A percentile compares a stretch with the other conserved stretches of the same genome.
Evolutionary conservation across 2,888 invertebrate species (phyloP).

Genomic region (Melieria omissa): DNA sequence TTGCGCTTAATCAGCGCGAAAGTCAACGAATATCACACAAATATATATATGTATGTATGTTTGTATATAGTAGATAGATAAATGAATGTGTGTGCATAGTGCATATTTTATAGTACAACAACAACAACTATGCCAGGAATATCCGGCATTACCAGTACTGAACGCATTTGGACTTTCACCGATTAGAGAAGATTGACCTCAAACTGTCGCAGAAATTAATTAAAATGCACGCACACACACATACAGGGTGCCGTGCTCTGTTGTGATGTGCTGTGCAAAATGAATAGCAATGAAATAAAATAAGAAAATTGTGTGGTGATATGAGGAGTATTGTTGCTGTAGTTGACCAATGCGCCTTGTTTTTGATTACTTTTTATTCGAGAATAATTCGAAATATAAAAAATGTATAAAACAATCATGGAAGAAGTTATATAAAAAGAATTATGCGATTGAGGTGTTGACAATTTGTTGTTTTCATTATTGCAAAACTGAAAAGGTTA

Average conservation of each 20-base stretch:
- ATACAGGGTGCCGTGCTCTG: not conserved
- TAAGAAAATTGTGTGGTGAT: not conserved
- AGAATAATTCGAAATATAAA: no score
- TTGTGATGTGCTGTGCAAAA: no score
- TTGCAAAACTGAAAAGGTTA: no score
- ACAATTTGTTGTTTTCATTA: no score
- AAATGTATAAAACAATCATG: no score
- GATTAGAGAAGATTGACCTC: conserved; percentile 39
- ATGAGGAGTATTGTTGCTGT: conserved; percentile 7
- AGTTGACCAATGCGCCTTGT: conserved; percentile 23
- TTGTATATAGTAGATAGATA: not conserved
- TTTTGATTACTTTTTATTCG: not conserved
- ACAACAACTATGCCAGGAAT: not conserved
- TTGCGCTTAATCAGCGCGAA: no score
- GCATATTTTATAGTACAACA: not conserved
- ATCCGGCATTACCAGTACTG: conserved; percentile 32
- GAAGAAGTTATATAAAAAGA: no score
- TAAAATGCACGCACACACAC: not conserved
- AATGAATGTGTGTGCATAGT: not conserved
- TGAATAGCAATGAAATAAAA: no score
- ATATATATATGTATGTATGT: not conserved
- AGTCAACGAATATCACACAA: not conserved
- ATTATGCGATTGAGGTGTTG: no score
- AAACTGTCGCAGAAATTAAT: conserved; percentile 40
- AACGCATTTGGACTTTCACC: conserved; percentile 47